Evolutionary conservation across 1,140 invertebrate genomes (phyloP), one percentile per base, ranked within the genome.

Genomic region (Brachystomella parvula): DNA sequence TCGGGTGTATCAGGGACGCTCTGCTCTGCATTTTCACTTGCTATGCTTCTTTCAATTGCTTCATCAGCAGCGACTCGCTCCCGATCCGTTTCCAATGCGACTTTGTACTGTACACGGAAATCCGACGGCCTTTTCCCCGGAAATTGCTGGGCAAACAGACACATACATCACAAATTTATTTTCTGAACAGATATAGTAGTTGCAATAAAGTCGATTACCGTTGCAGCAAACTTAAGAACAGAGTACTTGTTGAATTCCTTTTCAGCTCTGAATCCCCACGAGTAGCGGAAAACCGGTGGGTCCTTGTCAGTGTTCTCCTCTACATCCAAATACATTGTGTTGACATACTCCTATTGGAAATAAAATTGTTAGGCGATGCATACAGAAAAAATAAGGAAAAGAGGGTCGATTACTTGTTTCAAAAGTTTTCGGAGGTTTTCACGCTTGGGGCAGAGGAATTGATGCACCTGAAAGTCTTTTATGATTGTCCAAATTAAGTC

Each of bases 181-280:
- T n/a, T n/a, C n/a, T n/a, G n/a, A n/a, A n/a, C n/a, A n/a, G n/a
- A n/a, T n/a, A n/a, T n/a, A 44, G n/a, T 9, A 44, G 39, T 44
- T n/a, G 39, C 9, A 44, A 9, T n/a, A n/a, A n/a, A n/a, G n/a
- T n/a, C 21, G 39, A 17, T 66, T 32, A 67, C 66, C 35, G 53
- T 62, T 2, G 61, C n/a, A 1, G 70, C 71, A 64, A 70, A 70
- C 31, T 69, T 70, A 0, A 73, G 63, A 1, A 73, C 66, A 0
- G 12, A 6, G 31, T 57, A 68, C 57, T 70, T 73, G 26, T 53
- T 66, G 29, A 66, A 68, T 57, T 73, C 71, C 26, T 64, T 61
- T 15, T 73, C 39, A 17, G 71, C 63, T 61, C 71, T 31, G 9
- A 47, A 32, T 6, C 71, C 71, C 71, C 71, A 73, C 2, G 47